A percentile compares a stretch with the other conserved stretches of the same genome.
These are phyloP conservation scores for Phoeniculus purpureus DNA, from an alignment of 2,797 vertebrate species.

Conservation along the genomic window DNA sequence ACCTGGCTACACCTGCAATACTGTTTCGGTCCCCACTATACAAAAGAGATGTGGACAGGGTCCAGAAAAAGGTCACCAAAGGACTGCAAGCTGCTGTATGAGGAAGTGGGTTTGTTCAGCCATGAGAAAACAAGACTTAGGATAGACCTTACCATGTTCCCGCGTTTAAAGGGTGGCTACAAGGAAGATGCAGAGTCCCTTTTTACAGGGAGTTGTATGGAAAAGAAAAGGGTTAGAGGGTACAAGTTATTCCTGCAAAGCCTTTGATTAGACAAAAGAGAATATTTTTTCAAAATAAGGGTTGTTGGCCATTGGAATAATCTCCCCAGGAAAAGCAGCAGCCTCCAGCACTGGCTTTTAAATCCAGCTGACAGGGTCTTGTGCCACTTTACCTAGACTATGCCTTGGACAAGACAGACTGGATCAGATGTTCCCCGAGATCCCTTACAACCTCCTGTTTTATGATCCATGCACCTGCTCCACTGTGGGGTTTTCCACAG, in stretches of 20 bases:
- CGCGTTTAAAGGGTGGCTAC: not conserved
- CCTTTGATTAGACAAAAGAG: not conserved
- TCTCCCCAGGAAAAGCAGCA: not conserved
- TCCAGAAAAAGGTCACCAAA: too few relatives aligned
- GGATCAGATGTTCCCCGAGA: not conserved
- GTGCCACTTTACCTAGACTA: not conserved
- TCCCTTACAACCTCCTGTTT: not conserved
- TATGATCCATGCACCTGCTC: not conserved
- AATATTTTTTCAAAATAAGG: not conserved
- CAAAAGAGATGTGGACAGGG: not conserved
- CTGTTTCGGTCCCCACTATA: not conserved
- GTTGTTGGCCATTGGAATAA: too few relatives aligned
- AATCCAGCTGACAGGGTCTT: not conserved
- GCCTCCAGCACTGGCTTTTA: not conserved
- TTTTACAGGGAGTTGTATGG: not conserved
- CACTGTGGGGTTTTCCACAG: rapidly evolving
- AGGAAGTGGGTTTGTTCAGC: not conserved
- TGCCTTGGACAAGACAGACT: not conserved
- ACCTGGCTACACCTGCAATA: not conserved
- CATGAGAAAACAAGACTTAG: not conserved
- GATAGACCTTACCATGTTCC: not conserved
- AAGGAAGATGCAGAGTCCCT: not conserved
- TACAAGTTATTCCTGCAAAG: not conserved
- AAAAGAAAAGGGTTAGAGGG: not conserved
- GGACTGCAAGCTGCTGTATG: not conserved